Percentiles rank a stretch among this genome's conserved stretches.
phyloP scores from a whole-genome alignment of 2,888 invertebrate species.

The Lepidonotus clava region DNA sequence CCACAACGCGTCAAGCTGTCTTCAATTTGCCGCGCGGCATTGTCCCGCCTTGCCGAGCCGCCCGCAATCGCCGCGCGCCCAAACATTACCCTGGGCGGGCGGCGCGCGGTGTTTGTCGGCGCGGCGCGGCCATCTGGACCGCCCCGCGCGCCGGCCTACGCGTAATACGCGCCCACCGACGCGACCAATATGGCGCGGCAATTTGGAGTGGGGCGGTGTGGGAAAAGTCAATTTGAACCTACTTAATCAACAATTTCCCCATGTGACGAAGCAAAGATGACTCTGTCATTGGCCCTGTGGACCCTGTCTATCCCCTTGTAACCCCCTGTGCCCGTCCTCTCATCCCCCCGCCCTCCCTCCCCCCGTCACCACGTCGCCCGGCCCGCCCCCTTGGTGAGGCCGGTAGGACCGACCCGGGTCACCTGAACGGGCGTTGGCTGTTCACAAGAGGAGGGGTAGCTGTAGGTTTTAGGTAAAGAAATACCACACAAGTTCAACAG shows the following conservation, averaged over 20 bases:
- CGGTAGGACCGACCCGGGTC: background rate
- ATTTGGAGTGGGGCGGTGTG: background rate
- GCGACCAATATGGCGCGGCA: conserved; percentile 10
- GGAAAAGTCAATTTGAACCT: conserved; percentile 46
- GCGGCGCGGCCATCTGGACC: conserved; percentile 1
- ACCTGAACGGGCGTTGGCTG: background rate
- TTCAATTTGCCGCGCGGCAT: conserved; percentile 29
- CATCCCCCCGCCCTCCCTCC: background rate
- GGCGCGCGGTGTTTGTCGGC: background rate
- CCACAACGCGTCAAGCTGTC: conserved; percentile 28
- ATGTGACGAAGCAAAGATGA: conserved; percentile 3
- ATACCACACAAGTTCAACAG: too few relatives aligned
- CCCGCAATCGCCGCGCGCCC: conserved; percentile 24
- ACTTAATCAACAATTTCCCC: conserved; percentile 22
- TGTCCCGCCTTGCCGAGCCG: background rate
- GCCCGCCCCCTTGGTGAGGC: background rate
- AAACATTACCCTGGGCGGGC: background rate
- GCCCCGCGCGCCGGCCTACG: background rate
- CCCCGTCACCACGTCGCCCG: background rate
- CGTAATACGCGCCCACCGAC: background rate
- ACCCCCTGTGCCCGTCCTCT: too few relatives aligned
- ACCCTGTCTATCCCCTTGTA: too few relatives aligned
- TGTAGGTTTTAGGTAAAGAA: too few relatives aligned
- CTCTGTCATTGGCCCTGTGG: too few relatives aligned
- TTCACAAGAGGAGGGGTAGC: too few relatives aligned